These are phyloP conservation scores for Fopius arisanus DNA, from an alignment of 1,140 invertebrate species.

Conservation along the genomic window DNA sequence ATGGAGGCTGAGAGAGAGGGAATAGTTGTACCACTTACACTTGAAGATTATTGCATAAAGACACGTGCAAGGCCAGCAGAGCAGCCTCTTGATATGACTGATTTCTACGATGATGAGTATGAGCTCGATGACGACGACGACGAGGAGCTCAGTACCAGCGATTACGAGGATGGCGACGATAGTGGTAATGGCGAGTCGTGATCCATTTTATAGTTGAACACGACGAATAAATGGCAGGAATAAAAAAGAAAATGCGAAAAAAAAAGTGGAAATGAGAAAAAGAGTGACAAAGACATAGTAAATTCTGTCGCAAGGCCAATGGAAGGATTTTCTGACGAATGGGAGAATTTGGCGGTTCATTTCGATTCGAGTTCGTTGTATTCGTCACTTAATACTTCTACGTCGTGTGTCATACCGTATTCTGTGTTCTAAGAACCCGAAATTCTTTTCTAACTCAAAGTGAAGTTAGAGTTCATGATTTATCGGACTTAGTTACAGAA, in stretches of 20 bases:
- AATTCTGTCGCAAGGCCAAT: conserved; percentile 11
- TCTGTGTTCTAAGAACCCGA: too few species aligned
- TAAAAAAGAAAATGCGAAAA: conserved; percentile 20
- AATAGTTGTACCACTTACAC: conserved; percentile 93
- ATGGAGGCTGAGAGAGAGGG: conserved; percentile 95
- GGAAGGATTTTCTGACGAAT: too few species aligned
- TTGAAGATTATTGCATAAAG: conserved; percentile 98
- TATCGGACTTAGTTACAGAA: not conserved
- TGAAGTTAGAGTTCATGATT: too few species aligned
- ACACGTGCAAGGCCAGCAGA: conserved; percentile 82
- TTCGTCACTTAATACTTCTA: too few species aligned
- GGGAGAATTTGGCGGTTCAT: too few species aligned
- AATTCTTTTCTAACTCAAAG: too few species aligned
- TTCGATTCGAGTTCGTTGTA: too few species aligned
- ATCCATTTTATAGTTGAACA: conserved; percentile 55
- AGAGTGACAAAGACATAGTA: not conserved
- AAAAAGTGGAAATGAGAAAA: not conserved
- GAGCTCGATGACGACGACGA: conserved; percentile 81
- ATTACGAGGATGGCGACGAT: conserved; percentile 79
- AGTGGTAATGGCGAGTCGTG: conserved; percentile 80
- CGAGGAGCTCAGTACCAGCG: conserved; percentile 70
- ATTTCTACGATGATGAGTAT: conserved; percentile 94
- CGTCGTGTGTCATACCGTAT: too few species aligned
- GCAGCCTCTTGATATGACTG: conserved; percentile 84
- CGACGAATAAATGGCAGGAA: conserved; percentile 7